A percentile compares a stretch with the other conserved stretches of the same genome.
phyloP scores from a whole-genome alignment of 2,113 vertebrate genomes.

The Heloderma charlesbogerti region DNA sequence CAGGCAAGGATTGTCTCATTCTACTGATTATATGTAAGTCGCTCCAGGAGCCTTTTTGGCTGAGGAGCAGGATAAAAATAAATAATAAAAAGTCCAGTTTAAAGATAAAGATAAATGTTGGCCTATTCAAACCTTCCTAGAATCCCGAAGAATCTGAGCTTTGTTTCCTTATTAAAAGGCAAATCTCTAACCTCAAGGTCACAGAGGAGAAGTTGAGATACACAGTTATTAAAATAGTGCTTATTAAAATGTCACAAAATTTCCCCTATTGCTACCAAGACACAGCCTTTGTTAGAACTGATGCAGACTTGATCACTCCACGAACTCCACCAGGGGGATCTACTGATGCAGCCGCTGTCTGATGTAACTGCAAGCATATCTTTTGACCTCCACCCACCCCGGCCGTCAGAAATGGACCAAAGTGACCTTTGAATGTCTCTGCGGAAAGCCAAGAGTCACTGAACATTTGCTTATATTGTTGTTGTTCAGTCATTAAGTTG shows the following conservation, averaged over 20 bases:
- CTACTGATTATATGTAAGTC: too few relatives aligned
- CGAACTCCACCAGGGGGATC: neutral
- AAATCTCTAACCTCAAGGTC: neutral
- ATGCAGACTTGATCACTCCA: neutral
- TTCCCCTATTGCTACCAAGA: neutral
- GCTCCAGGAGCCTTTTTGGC: too few relatives aligned
- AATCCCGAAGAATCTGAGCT: neutral
- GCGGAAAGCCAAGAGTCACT: neutral
- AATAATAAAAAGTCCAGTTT: too few relatives aligned
- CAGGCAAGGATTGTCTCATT: too few relatives aligned
- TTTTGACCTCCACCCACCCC: neutral
- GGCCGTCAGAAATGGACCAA: neutral
- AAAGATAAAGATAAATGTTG: too few relatives aligned
- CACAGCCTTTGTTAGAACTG: neutral
- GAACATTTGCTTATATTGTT: too few relatives aligned
- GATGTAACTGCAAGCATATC: neutral
- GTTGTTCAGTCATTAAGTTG: too few relatives aligned
- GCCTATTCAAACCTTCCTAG: too few relatives aligned
- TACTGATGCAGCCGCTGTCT: neutral
- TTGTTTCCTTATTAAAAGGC: neutral
- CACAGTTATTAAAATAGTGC: neutral
- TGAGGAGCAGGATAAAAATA: too few relatives aligned
- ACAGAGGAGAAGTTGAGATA: neutral
- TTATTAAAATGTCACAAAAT: neutral
- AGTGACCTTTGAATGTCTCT: neutral